Evolutionary conservation across 2,113 vertebrate species (phyloP), one percentile per base, ranked within the genome.

Genomic region (Acrocephalus arundinaceus): DNA sequence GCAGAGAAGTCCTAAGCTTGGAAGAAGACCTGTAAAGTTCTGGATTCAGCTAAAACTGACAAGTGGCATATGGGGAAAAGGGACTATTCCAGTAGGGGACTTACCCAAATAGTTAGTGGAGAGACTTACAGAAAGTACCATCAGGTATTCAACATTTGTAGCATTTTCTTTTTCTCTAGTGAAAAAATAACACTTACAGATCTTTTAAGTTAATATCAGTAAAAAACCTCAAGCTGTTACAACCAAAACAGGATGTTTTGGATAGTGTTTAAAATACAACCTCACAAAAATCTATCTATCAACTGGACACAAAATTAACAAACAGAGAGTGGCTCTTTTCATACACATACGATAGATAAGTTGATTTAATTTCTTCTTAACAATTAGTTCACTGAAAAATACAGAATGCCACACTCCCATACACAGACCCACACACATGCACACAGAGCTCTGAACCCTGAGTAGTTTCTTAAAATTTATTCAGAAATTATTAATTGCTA

Each of bases 341-440:
- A n/a, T 22, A 49, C 9, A 66, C 4, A 61, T 13, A 43, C 0
- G 1, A 37, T 7, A 67, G n/a, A 5, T 23, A 52, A 35, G 9
- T 58, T 77, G 62, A 23, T 70, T 90, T 61, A 76, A 52, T 72
- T 87, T 85, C 31, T 65, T 96, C 33, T 67, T 75, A 67, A 58
- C 4, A n/a, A 43, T 55, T 48, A 55, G 22, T 54, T 71, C 22
- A 71, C 7, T 73, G 63, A 86, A 95, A 74, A 77, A 52, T 46
- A 68, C 11, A 55, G 25, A 94, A 54, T 51, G 35, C 3, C 35
- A 52, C 11, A 11, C 6, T 45, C n/a, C 39, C 21, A 20, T 24
- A n/a, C 7, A 66, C 10, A 62, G 22, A 43, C 11, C 30, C 7
- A 45, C 2, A 18, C 8, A 30, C 0, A 0, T 23, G 46, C 16